Conservation (phyloP, 2,888 invertebrate species). For the Ommatoiulus sabulosus region DNA sequence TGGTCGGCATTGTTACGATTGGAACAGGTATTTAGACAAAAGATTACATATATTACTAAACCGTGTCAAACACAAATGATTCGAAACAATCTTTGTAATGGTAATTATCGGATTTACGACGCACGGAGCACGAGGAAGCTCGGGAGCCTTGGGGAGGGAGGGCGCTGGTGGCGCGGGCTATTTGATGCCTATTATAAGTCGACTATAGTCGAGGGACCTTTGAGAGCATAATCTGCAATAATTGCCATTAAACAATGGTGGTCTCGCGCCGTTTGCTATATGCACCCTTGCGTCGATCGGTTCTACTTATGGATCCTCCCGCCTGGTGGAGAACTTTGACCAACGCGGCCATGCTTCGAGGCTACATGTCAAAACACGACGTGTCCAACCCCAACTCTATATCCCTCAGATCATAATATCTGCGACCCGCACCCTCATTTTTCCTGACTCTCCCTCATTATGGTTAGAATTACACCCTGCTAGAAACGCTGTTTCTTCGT, state of each 20-base stretch:
- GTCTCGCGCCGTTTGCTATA: background rate
- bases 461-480: conserved; percentile 7
- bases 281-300: background rate
- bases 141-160: background rate
- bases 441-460: background rate
- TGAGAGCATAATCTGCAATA: conserved; percentile 34
- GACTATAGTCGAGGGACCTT: conserved; percentile 20
- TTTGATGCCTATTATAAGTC: conserved; percentile 3
- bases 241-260: conserved; percentile 13
- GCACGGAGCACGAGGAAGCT: background rate
- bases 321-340: conserved; percentile 11
- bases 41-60: conserved; percentile 26
- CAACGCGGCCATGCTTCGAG: background rate
- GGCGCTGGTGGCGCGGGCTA: background rate
- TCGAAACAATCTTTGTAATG: conserved; percentile 34
- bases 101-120: conserved; percentile 34
- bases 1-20: conserved; percentile 14
- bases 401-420: background rate
- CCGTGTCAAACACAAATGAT: conserved; percentile 25
- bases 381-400: conserved; percentile 7
- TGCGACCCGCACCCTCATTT: conserved; percentile 23
- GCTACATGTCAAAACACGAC: background rate
- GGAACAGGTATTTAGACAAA: conserved; percentile 34
- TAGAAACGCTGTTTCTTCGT: background rate
- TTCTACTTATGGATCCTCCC: background rate